These are phyloP conservation scores for Prunella fulvescens DNA, from an alignment of 2,113 vertebrate genomes.

Conservation along the genomic window DNA sequence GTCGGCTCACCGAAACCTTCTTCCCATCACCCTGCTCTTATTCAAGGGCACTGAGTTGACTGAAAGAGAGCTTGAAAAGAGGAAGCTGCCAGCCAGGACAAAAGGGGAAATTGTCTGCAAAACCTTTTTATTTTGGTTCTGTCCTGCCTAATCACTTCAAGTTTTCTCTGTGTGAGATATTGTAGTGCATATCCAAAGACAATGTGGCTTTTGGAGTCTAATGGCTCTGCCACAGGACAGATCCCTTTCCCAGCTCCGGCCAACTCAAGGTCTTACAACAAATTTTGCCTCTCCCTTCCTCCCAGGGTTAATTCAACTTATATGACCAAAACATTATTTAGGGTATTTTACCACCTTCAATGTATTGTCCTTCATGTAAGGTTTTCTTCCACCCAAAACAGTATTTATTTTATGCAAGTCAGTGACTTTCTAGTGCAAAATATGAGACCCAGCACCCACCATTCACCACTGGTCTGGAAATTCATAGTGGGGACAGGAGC, in stretches of 20 bases:
- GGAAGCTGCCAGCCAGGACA: conserved; percentile 16
- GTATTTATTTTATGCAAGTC: neutral
- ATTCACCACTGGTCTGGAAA: neutral
- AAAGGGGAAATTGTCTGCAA: conserved; percentile 10
- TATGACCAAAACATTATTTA: neutral
- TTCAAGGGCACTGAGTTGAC: neutral
- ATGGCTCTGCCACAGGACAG: neutral
- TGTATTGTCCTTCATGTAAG: neutral
- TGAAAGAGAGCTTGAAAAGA: neutral
- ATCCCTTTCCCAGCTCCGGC: neutral
- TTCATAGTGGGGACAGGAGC: neutral
- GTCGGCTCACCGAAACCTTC: neutral
- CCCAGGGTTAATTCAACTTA: neutral
- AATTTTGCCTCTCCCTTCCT: neutral
- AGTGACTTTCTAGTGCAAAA: neutral
- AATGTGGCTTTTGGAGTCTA: neutral
- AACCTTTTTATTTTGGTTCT: neutral
- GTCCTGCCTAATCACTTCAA: neutral
- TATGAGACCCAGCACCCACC: fast-evolving
- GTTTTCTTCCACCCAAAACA: neutral
- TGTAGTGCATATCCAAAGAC: neutral
- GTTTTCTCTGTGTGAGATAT: neutral
- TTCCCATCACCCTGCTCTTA: conserved; percentile 10
- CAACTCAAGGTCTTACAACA: neutral
- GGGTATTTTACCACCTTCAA: neutral